phyloP scores from a whole-genome alignment of 2,113 vertebrate species.

The Cyanoramphus novaezelandiae region DNA sequence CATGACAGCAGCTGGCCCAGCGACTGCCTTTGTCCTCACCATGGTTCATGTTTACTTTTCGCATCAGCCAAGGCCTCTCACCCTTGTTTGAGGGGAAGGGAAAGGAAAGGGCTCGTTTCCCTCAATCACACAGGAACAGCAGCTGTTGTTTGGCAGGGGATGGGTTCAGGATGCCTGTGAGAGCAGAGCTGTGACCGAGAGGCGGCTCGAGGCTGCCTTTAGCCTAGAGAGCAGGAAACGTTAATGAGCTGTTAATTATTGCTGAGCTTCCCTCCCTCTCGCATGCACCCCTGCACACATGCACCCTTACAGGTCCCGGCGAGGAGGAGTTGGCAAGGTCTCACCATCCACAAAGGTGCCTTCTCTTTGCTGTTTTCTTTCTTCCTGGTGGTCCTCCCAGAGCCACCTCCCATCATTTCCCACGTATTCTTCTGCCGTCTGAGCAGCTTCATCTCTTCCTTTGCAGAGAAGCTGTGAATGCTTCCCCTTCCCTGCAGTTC shows the following conservation, averaged over 20 bases:
- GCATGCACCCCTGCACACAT: not conserved
- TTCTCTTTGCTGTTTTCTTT: not conserved
- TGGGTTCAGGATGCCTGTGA: not conserved
- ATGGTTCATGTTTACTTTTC: constrained; percentile 59
- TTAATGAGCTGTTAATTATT: not conserved
- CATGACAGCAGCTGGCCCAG: constrained; percentile 39
- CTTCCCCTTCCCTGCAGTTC: not conserved
- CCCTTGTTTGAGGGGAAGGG: constrained; percentile 40
- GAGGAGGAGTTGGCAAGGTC: not conserved
- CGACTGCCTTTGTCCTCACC: constrained; percentile 31
- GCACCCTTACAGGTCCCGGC: accelerated
- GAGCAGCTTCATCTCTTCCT: not conserved
- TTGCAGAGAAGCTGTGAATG: not conserved
- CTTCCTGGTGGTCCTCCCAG: not conserved
- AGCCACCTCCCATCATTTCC: not conserved
- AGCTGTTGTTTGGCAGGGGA: constrained; percentile 18
- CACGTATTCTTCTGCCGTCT: not conserved
- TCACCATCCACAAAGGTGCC: not conserved
- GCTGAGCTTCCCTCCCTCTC: not conserved
- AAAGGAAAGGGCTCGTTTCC: constrained; percentile 46
- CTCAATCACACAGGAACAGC: not conserved
- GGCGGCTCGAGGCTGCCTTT: not conserved
- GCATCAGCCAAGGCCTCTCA: constrained; percentile 41
- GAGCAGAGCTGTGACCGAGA: not conserved
- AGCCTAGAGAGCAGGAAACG: not conserved